Base-by-base conservation (phyloP, 2,888 invertebrate species). In the Zaprionus obscuricornis region DNA sequence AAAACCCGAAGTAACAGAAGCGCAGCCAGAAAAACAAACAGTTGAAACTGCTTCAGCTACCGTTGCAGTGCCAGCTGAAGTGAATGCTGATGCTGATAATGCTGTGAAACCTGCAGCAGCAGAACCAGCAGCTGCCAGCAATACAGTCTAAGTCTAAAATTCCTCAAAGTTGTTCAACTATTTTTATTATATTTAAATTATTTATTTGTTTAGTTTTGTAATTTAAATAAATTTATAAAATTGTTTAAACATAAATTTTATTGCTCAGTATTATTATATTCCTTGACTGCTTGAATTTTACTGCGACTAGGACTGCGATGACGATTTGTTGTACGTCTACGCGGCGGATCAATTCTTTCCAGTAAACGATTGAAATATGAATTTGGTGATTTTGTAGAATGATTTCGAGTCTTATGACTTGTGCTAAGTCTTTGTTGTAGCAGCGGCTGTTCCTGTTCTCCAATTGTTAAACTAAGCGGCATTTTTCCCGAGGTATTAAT, bases 401-500 rank as follows among this genome's bases (percentile, higher is more conserved):
- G 40, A 0, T 3, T 45, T 11, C 50, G n/a, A n/a, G n/a, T 69
- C 1, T 43, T 42, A n/a, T 26, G 16, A 0, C 6, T 3, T 0
- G 26, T 1, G 2, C 26, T 20, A n/a, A 43, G 62, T 16, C 39
- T 24, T 4, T 55, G 22, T 8, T 43, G 49, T 4, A 55, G 65
- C 26, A 75, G 40, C 4, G 74, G 45, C 24, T 82, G 7, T 5
- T 77, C 62, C 51, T 84, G 70, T 1, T 66, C 74, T 0, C 81
- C 87, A 11, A 88, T 65, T 8, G 67, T 58, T 24, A 87, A n/a
- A 0, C 66, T 67, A 1, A 88, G 31, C 0, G 88, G 88, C 27
- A 66, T 14, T 3, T 63, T 65, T 1, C 69, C 73, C 4, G 66
- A 56, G 2, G 74, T 65, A 22, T 72, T 88, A n/a, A 87, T 85